These are phyloP conservation scores for Lerista edwardsae DNA, from an alignment of 2,797 vertebrate genomes.

Conservation along the genomic window DNA sequence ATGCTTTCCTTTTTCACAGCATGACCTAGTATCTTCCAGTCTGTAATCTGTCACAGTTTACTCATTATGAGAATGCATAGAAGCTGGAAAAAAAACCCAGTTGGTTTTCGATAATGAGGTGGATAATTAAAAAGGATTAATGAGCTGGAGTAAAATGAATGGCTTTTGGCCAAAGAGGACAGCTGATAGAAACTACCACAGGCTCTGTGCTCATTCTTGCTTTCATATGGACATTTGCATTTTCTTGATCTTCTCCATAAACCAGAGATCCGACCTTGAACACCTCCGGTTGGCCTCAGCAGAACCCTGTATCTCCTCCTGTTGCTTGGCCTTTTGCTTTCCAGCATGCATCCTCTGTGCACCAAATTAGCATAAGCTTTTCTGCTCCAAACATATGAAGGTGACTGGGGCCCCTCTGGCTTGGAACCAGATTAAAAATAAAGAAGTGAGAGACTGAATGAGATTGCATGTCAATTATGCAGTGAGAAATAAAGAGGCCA, in stretches of 20 bases:
- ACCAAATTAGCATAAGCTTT: background rate
- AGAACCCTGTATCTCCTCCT: background rate
- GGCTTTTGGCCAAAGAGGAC: constrained; percentile 56
- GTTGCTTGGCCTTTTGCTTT: background rate
- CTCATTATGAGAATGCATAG: constrained; percentile 25
- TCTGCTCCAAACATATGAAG: constrained; percentile 20
- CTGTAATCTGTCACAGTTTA: constrained; percentile 56
- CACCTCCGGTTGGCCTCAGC: background rate
- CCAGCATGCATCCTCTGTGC: background rate
- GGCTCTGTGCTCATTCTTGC: background rate
- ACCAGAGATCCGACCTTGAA: constrained; percentile 15
- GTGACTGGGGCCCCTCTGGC: constrained; percentile 6
- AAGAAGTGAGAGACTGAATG: constrained; percentile 17
- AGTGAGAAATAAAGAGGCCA: constrained; percentile 1
- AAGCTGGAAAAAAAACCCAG: constrained; percentile 28
- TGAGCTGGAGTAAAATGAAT: constrained; percentile 62
- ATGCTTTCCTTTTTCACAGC: constrained; percentile 46
- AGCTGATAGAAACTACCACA: constrained; percentile 24
- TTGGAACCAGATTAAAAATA: constrained; percentile 16
- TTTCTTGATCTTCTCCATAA: constrained; percentile 30
- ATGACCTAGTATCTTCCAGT: constrained; percentile 30
- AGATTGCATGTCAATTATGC: background rate
- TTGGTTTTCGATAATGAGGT: constrained; percentile 64
- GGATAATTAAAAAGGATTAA: constrained; percentile 71
- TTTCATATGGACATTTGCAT: constrained; percentile 9